phyloP scores from a whole-genome alignment of 2,113 vertebrate genomes.

The Festucalex cinctus region DNA sequence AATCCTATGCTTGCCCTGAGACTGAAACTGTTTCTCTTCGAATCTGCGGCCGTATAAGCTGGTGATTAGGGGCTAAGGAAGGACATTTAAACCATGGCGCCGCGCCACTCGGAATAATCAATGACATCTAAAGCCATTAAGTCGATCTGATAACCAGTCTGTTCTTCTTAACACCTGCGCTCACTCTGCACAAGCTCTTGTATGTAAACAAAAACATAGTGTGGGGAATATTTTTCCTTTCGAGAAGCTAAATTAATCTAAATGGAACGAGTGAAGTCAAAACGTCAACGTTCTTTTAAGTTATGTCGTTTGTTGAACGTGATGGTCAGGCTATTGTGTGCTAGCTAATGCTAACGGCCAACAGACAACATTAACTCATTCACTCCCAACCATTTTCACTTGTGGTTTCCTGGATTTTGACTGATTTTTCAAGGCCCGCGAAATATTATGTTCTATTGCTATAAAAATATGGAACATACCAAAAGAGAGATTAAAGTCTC shows the following conservation, averaged over 20 bases:
- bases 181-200: background rate
- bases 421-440: no score
- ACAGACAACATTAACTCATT: no score
- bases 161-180: constrained; percentile 2
- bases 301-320: no score
- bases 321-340: no score
- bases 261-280: no score
- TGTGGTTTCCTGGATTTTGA: no score
- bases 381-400: no score
- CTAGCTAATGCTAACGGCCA: no score
- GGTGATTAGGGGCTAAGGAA: constrained; percentile 38
- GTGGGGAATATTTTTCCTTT: background rate
- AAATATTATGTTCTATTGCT: no score
- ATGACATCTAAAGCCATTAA: constrained; percentile 45
- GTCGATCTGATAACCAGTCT: constrained; percentile 15
- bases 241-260: background rate
- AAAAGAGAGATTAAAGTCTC: no score
- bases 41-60: constrained; percentile 39
- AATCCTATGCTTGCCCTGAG: background rate
- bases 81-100: constrained; percentile 12
- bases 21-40: constrained; percentile 8
- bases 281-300: no score
- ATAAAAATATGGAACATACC: no score
- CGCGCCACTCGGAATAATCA: constrained; percentile 31
- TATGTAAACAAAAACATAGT: background rate